Evolutionary conservation across 2,888 invertebrate species (phyloP).

Genomic region (Dicyrtoma fusca): DNA sequence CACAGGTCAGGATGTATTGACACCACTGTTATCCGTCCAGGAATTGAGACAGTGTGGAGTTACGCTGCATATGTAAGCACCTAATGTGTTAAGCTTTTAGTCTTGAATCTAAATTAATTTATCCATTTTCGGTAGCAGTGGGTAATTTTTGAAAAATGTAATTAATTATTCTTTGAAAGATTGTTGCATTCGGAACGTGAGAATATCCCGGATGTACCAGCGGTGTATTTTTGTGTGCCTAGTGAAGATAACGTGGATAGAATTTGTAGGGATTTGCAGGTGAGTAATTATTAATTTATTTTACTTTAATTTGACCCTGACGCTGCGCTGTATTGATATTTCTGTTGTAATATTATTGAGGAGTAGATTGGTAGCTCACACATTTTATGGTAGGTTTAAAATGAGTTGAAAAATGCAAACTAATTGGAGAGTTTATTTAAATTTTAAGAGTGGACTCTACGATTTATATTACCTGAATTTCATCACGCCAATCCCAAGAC

Average conservation of each 20-base stretch:
- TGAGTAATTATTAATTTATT: background rate
- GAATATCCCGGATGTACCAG: conserved; percentile 96
- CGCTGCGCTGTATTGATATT: too few species aligned
- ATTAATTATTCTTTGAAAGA: conserved; percentile 59
- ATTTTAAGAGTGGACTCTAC: conserved; percentile 73
- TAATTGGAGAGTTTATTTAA: conserved; percentile 39
- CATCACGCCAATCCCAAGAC: conserved; percentile 90
- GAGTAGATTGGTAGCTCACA: too few species aligned
- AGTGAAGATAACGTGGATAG: conserved; percentile 93
- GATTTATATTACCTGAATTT: conserved; percentile 96
- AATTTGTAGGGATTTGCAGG: conserved; percentile 84
- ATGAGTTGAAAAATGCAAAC: too few species aligned
- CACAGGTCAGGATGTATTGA: conserved; percentile 86
- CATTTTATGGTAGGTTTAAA: too few species aligned
- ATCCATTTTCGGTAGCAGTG: too few species aligned
- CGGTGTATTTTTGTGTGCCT: conserved; percentile 96
- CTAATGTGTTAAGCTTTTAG: background rate
- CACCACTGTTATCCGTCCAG: conserved; percentile 92
- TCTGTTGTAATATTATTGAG: too few species aligned
- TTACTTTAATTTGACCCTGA: too few species aligned
- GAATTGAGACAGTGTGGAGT: conserved; percentile 95
- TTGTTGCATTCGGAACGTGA: conserved; percentile 76
- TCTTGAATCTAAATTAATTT: background rate
- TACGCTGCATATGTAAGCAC: conserved; percentile 90
- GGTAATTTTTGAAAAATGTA: too few species aligned